These are phyloP conservation scores for Copidosoma floridanum DNA, from an alignment of 1,140 invertebrate species.

Conservation along the genomic window DNA sequence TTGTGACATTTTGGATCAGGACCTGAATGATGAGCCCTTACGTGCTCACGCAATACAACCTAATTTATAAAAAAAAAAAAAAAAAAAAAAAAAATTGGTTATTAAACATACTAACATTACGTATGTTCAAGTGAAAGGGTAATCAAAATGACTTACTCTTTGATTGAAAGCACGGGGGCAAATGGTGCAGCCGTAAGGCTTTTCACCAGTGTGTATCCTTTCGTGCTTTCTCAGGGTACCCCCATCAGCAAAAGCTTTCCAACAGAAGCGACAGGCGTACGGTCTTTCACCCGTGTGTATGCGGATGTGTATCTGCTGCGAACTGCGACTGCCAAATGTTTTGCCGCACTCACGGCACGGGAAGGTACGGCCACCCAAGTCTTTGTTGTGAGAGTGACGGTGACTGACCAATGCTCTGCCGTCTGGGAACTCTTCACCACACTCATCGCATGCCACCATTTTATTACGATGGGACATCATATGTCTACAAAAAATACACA, in stretches of 20 bases:
- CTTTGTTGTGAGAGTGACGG: slow-evolving; percentile 64
- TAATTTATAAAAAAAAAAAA: slow-evolving; percentile 31
- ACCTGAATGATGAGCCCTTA: slow-evolving; percentile 78
- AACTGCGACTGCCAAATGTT: slow-evolving; percentile 83
- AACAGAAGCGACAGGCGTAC: slow-evolving; percentile 94
- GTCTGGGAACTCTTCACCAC: slow-evolving; percentile 70
- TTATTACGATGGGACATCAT: slow-evolving; percentile 71
- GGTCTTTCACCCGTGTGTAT: slow-evolving; percentile 84
- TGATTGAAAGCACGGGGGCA: slow-evolving; percentile 86
- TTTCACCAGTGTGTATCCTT: slow-evolving; percentile 94
- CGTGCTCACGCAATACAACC: slow-evolving; percentile 78
- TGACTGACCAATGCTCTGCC: slow-evolving; percentile 70
- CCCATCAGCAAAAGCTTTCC: slow-evolving; percentile 97
- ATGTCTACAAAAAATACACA: slow-evolving; percentile 48
- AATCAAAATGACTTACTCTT: slow-evolving; percentile 61
- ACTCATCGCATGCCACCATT: slow-evolving; percentile 68
- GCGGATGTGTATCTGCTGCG: slow-evolving; percentile 87
- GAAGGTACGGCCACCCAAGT: slow-evolving; percentile 67
- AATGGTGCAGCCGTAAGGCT: slow-evolving; percentile 93
- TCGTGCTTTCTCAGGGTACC: slow-evolving; percentile 97
- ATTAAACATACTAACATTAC: too few relatives aligned
- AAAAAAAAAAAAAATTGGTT: too few relatives aligned
- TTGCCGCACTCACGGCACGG: slow-evolving; percentile 83
- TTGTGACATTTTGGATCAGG: slow-evolving; percentile 64
- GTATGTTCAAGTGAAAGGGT: too few relatives aligned